Evolutionary conservation across 1,140 invertebrate genomes (phyloP).

Genomic region (Sycophila sp.): DNA sequence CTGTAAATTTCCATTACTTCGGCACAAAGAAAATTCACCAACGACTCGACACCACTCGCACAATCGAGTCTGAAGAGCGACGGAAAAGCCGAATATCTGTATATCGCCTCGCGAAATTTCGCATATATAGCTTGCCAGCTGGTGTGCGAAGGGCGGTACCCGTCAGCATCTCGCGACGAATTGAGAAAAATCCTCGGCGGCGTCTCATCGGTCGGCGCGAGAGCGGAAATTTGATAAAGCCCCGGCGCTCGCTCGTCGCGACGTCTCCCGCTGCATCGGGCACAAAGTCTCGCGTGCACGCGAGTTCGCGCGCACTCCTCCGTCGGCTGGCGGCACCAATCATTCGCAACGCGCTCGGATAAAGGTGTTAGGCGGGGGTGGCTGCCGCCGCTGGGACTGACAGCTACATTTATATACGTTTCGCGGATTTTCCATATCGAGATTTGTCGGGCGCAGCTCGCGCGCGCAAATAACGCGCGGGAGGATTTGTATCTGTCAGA

Average conservation of each 20-base stretch:
- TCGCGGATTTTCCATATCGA: conserved; percentile 64
- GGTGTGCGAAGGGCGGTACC: no score
- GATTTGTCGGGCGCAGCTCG: conserved; percentile 59
- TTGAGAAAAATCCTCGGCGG: not conserved
- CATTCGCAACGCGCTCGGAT: conserved; percentile 31
- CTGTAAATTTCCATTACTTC: no score
- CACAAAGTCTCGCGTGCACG: not conserved
- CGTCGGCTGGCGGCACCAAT: conserved; percentile 2
- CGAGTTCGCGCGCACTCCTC: not conserved
- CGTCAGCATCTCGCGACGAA: no score
- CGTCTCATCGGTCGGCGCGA: not conserved
- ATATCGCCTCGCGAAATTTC: no score
- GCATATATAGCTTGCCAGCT: no score
- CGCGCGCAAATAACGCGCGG: conserved; percentile 54
- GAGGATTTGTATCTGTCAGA: conserved; percentile 63
- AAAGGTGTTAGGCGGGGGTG: conserved; percentile 41
- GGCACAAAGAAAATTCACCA: no score
- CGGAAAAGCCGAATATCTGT: not conserved
- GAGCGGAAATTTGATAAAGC: not conserved
- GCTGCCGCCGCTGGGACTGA: conserved; percentile 59
- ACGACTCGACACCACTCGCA: not conserved
- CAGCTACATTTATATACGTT: conserved; percentile 63
- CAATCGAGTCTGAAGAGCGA: not conserved
- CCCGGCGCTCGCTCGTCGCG: not conserved
- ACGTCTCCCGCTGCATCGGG: not conserved